Evolutionary conservation across 1,140 invertebrate genomes (phyloP), one percentile per base, ranked within the genome.

Genomic region (Triops cancriformis): DNA sequence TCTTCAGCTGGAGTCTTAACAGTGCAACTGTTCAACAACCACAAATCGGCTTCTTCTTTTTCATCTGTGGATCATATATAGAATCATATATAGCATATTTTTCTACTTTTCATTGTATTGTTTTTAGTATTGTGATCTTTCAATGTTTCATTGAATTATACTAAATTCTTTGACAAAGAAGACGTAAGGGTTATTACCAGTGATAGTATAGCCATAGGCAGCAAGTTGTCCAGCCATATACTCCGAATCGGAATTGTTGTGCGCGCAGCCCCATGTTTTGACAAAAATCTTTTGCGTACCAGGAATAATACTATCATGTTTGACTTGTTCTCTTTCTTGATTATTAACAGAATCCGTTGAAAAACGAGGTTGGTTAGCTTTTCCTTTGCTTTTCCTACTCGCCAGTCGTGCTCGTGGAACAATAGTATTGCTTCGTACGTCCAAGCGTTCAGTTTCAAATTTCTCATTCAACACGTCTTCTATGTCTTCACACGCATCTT

Each of bases 1-100:
- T 97, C 94, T 85, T 99, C 97, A 0, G 96, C 91, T 41, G 98
- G 98, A 85, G 89, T 98, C 85, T 99, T 99, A 0, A 98, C 97
- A 6, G 97, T 99, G 83, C 97, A 99, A 79, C 95, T 98, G 85
- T 99, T 99, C 0, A 99, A 86, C 12, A 99, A 84, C 96, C 97
- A 98, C 4, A 99, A 84, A 86, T 98, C 93, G 1, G 97, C 97
- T 73, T 89, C 85, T 37, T 88, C 84, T 85, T 95, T 94, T 76
- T 94, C 89, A 76, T 95, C 90, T 82, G 82, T 73, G 80, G 79
- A 79, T 75, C 76, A 43, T 31, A n/a, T n/a, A 23, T 23, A 74
- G 7, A 23, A 18, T 27, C 6, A 74, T 1, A 18, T 5, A 26
- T 74, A n/a, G n/a, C n/a, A 28, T 7, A 74, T 1, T n/a, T 74